These are phyloP conservation scores for Chrysochloris asiatica DNA, from an alignment of 2,113 vertebrate species.

Conservation along the genomic window DNA sequence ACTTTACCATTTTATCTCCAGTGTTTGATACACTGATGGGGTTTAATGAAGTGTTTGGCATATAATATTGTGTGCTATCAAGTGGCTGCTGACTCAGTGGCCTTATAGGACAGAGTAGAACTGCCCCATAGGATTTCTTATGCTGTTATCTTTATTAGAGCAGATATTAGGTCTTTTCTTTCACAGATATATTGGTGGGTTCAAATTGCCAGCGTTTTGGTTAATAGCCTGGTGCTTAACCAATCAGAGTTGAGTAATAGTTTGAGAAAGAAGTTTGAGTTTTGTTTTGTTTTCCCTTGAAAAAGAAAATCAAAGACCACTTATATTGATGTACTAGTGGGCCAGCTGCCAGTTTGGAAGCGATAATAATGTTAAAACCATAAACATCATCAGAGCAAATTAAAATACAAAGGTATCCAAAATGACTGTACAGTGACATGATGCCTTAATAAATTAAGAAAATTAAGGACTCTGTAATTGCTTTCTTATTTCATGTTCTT, in stretches of 20 bases:
- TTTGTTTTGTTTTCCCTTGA: conserved; percentile 38
- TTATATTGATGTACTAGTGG: no score
- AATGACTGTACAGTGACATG: no score
- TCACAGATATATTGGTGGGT: neutral
- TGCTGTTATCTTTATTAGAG: neutral
- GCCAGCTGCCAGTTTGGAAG: no score
- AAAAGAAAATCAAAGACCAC: no score
- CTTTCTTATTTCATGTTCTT: no score
- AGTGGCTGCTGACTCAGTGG: neutral
- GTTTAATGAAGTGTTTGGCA: neutral
- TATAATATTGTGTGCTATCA: neutral
- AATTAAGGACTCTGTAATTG: no score
- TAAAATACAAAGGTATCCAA: no score
- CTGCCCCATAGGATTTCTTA: neutral
- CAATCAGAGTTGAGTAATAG: neutral
- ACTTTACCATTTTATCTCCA: neutral
- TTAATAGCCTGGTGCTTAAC: neutral
- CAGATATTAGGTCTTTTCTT: neutral
- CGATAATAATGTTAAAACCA: no score
- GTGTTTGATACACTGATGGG: neutral
- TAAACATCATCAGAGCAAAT: no score
- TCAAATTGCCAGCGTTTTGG: neutral
- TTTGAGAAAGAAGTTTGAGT: neutral
- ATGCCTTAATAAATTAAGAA: no score
- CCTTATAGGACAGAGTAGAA: neutral